These are phyloP conservation scores for Lathamus discolor DNA, from an alignment of 2,113 vertebrate genomes.

Conservation along the genomic window DNA sequence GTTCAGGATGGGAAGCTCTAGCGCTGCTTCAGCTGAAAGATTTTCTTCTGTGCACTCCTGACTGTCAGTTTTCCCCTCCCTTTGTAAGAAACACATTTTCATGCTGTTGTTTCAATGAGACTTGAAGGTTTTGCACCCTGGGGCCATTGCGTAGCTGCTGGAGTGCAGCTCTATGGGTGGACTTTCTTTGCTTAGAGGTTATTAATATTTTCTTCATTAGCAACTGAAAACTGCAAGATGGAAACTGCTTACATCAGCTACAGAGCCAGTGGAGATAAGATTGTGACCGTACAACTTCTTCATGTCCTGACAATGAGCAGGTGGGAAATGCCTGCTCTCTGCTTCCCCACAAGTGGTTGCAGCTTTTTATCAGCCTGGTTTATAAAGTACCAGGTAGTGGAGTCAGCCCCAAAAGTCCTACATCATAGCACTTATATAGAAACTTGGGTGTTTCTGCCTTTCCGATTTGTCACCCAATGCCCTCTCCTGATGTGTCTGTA, in stretches of 20 bases:
- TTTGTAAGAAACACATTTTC: neutral
- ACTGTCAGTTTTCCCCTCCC: neutral
- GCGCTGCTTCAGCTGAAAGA: neutral
- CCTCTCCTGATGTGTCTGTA: neutral
- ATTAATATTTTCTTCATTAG: constrained; percentile 27
- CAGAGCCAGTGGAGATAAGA: neutral
- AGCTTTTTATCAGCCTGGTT: neutral
- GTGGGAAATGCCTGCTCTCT: neutral
- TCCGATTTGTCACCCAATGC: neutral
- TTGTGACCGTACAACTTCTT: neutral
- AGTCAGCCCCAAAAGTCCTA: neutral
- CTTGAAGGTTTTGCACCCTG: neutral
- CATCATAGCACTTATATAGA: rapidly evolving
- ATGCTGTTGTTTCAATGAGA: neutral
- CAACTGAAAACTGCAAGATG: neutral
- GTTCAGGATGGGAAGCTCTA: neutral
- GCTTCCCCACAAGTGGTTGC: neutral
- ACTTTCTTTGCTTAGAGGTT: constrained; percentile 6
- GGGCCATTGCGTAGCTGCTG: neutral
- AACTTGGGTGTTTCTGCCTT: neutral
- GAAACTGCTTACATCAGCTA: constrained; percentile 1
- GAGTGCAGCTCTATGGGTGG: neutral
- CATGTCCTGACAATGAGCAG: neutral
- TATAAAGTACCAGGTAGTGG: neutral
- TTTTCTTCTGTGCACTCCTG: neutral